Percentiles rank a stretch among this genome's conserved stretches.
Conservation (phyloP, 2,797 vertebrate species). For the Merluccius polli region DNA sequence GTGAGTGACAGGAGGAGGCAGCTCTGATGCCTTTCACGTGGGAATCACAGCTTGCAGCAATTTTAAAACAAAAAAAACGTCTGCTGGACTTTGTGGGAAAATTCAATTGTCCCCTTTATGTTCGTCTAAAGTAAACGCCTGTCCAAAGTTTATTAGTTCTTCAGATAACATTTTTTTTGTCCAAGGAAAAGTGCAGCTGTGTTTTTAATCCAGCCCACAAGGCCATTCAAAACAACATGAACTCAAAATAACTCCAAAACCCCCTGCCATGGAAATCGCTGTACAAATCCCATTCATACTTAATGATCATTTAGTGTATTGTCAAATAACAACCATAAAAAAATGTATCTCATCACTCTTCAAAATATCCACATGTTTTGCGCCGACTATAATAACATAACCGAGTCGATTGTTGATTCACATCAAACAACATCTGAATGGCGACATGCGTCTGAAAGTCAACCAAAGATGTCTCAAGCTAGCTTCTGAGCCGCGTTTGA, state of each 20-base stretch:
- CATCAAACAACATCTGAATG: conserved; percentile 32
- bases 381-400: conserved; percentile 6
- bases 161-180: conserved; percentile 57
- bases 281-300: conserved; percentile 33
- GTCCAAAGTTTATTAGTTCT: conserved; percentile 63
- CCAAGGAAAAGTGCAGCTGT: conserved; percentile 78
- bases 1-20: conserved; percentile 92
- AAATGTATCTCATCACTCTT: conserved; percentile 13
- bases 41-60: conserved; percentile 92
- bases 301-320: conserved; percentile 24
- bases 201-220: conserved; percentile 71
- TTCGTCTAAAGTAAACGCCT: conserved; percentile 76
- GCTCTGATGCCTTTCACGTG: conserved; percentile 90
- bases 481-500: conserved; percentile 51
- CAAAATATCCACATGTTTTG: neutral
- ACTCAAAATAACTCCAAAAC: conserved; percentile 70
- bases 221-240: conserved; percentile 64
- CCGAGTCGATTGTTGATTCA: neutral
- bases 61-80: conserved; percentile 73
- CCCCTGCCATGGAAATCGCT: conserved; percentile 47
- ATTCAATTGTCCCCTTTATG: conserved; percentile 81
- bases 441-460: conserved; percentile 54
- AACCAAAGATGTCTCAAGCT: conserved; percentile 46
- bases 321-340: conserved; percentile 23
- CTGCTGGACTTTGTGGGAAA: conserved; percentile 84